Evolutionary conservation across 2,797 vertebrate species (phyloP).

Genomic region (Molothrus ater): DNA sequence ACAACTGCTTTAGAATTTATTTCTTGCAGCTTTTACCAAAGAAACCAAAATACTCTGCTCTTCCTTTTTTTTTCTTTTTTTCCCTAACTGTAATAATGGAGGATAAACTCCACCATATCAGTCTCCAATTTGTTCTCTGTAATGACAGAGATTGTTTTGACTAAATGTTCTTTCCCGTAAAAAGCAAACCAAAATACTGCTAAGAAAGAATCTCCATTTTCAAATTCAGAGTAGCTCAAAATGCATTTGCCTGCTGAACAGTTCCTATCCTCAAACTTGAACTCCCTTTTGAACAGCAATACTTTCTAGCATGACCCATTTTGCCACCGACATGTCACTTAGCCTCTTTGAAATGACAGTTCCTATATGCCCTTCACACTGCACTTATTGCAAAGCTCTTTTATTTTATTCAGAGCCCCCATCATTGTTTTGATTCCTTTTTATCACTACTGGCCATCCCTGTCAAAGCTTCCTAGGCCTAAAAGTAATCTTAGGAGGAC

Average conservation of each 20-base stretch:
- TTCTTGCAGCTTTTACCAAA: not conserved
- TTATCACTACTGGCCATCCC: not conserved
- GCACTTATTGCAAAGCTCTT: not conserved
- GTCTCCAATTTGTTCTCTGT: not conserved
- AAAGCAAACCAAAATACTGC: not conserved
- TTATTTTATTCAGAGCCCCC: conserved; percentile 4
- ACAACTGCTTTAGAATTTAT: not conserved
- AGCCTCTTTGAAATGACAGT: conserved; percentile 10
- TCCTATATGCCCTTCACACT: not conserved
- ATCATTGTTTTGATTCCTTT: not conserved
- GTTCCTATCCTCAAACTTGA: not conserved
- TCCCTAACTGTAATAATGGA: not conserved
- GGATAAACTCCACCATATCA: not conserved
- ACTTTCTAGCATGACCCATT: not conserved
- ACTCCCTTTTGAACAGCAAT: not conserved
- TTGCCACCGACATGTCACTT: conserved; percentile 3
- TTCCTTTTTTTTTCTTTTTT: not conserved
- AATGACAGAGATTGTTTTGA: not conserved
- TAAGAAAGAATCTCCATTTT: not conserved
- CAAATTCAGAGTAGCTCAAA: not conserved
- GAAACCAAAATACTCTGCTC: not conserved
- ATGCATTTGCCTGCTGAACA: not conserved
- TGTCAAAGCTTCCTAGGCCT: not conserved
- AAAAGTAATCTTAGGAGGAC: not conserved
- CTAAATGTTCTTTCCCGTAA: not conserved